Evolutionary conservation across 2,113 vertebrate genomes (phyloP).

Genomic region (Tiliqua scincoides): DNA sequence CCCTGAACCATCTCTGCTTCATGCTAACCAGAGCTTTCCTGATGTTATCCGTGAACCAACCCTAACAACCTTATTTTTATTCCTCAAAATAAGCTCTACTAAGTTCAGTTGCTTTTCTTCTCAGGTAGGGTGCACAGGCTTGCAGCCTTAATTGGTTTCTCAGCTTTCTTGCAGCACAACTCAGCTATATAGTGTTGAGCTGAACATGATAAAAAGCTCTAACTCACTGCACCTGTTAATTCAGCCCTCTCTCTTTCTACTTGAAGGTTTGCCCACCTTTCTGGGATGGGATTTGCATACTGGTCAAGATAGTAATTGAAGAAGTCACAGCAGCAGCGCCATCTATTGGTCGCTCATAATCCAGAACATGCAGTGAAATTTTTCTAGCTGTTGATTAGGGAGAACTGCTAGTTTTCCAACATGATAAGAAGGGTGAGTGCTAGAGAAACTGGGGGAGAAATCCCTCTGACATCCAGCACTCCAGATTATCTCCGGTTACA

Average conservation of each 20-base stretch:
- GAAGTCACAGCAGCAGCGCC: neutral
- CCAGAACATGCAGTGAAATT: neutral
- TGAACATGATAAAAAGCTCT: neutral
- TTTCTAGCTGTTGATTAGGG: neutral
- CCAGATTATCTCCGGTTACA: neutral
- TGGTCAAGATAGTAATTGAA: neutral
- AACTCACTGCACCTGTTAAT: too few species aligned
- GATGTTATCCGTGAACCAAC: too few species aligned
- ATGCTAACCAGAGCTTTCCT: too few species aligned
- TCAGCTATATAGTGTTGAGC: too few species aligned
- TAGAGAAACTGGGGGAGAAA: neutral
- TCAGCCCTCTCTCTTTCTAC: neutral
- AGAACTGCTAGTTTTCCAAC: too few species aligned
- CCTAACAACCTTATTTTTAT: too few species aligned
- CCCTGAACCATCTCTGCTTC: too few species aligned
- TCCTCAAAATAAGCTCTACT: too few species aligned
- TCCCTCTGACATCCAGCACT: neutral
- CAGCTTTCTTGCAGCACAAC: neutral
- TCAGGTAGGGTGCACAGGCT: neutral
- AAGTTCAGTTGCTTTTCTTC: neutral
- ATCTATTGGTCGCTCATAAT: neutral
- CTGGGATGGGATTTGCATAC: neutral
- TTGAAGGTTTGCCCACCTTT: neutral
- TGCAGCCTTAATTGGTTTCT: neutral
- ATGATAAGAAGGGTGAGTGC: too few species aligned